Conservation (phyloP, 2,113 vertebrate genomes). For the Castor canadensis region DNA sequence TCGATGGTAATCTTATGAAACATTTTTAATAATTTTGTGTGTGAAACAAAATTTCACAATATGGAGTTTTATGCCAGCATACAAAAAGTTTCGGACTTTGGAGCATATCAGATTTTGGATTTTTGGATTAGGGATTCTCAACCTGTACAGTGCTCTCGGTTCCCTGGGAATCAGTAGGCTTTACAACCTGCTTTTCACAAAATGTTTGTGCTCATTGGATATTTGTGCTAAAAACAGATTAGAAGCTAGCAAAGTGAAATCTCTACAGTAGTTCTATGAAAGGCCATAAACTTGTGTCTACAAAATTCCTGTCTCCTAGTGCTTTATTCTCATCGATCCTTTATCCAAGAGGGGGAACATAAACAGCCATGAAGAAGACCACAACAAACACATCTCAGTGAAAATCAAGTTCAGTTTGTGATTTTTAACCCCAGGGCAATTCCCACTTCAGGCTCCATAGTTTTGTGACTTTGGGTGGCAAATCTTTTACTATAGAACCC, state of each 20-base stretch:
- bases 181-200: background rate
- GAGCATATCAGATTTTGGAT: background rate
- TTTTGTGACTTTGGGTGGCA: background rate
- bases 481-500: background rate
- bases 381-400: background rate
- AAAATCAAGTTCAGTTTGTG: background rate
- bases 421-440: background rate
- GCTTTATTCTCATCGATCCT: background rate
- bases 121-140: background rate
- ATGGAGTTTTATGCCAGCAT: background rate
- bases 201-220: background rate
- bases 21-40: background rate
- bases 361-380: background rate
- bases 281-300: background rate
- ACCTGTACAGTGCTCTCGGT: fast-evolving
- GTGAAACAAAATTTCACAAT: background rate
- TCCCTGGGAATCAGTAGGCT: background rate
- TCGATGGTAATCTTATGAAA: background rate
- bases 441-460: background rate
- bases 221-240: background rate
- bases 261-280: background rate
- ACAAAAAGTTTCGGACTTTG: background rate
- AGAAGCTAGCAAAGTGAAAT: background rate
- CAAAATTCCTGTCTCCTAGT: background rate
- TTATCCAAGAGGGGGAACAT: background rate